Evolutionary conservation across 2,797 vertebrate species (phyloP), one percentile per base, ranked within the genome.

Genomic region (Ctenochaetus hawaiiensis): DNA sequence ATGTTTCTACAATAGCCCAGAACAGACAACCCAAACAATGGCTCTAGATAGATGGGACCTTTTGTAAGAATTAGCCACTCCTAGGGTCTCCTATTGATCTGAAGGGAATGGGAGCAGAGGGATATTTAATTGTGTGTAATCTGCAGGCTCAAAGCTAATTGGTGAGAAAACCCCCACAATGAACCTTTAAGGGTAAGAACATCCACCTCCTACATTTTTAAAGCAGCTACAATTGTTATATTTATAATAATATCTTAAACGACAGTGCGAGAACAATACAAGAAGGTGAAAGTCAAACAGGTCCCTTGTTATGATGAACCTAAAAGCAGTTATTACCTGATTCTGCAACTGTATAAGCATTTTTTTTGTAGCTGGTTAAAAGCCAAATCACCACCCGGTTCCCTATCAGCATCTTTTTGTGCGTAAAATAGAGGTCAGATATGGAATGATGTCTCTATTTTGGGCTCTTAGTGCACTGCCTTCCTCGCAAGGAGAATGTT

Each of bases 401-500:
- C 23, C 62, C 8, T 17, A 23, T 75, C 6, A 12, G 58, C 45
- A 17, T 57, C 2, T 52, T 56, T 73, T n/a, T 18, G 12, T 75
- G 14, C 54, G 54, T 77, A 58, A 52, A 51, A 52, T 9, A 41
- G 20, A 14, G 37, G 39, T 44, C 52, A 56, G 26, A 9, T 56
- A 2, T 54, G 58, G 30, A 59, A 16, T 52, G 61, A 78, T 66
- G 71, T 77, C 79, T 86, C 80, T 88, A 80, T 90, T 90, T 85
- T 78, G 65, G 83, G 84, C 78, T 78, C 54, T 63, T 62, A 73
- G 72, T 84, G 56, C 62, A 11, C 22, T 37, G 83, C 34, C 60
- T 83, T 76, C 44, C 81, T 91, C 39, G 1, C 78, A 73, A 80
- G 68, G 61, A 84, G 65, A 84, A 81, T 86, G 81, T 91, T 86